A percentile compares a stretch with the other conserved stretches of the same genome.
phyloP scores from a whole-genome alignment of 1,140 invertebrate genomes.

The Zaprionus tsacasi region DNA sequence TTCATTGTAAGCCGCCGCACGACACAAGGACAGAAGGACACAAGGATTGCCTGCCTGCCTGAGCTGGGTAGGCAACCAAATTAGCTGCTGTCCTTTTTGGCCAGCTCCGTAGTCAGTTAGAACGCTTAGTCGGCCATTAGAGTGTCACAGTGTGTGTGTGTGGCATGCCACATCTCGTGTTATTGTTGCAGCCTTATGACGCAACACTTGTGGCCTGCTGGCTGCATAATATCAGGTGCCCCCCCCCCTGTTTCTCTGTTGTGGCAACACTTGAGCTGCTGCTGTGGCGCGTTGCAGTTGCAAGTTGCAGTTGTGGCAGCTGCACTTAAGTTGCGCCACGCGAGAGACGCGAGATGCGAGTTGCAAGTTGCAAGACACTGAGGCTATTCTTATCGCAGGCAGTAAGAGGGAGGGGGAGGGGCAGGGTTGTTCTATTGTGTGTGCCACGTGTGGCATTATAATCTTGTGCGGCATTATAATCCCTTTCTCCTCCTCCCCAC shows the following conservation, averaged over 20 bases:
- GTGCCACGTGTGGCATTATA: conserved; percentile 53
- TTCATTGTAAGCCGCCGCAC: conserved; percentile 66
- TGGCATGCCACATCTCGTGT: conserved; percentile 58
- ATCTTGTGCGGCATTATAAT: conserved; percentile 43
- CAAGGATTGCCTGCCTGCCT: background rate
- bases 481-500: background rate
- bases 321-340: conserved; percentile 60
- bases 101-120: conserved; percentile 17
- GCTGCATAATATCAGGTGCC: background rate
- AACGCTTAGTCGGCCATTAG: conserved; percentile 63
- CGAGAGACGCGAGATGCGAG: conserved; percentile 27
- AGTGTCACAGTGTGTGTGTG: conserved; percentile 48
- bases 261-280: conserved; percentile 16
- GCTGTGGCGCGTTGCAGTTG: background rate
- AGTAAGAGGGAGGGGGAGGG: too few relatives aligned
- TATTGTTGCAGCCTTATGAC: conserved; percentile 2
- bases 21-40: too few relatives aligned
- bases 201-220: conserved; percentile 32
- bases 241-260: conserved; percentile 11
- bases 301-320: conserved; percentile 25
- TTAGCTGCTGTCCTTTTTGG: conserved; percentile 54
- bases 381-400: conserved; percentile 37
- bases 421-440: conserved; percentile 5
- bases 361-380: conserved; percentile 21
- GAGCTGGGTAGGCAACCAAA: conserved; percentile 43